These are phyloP conservation scores for Esox niger DNA, from an alignment of 2,113 vertebrate genomes.

Conservation along the genomic window DNA sequence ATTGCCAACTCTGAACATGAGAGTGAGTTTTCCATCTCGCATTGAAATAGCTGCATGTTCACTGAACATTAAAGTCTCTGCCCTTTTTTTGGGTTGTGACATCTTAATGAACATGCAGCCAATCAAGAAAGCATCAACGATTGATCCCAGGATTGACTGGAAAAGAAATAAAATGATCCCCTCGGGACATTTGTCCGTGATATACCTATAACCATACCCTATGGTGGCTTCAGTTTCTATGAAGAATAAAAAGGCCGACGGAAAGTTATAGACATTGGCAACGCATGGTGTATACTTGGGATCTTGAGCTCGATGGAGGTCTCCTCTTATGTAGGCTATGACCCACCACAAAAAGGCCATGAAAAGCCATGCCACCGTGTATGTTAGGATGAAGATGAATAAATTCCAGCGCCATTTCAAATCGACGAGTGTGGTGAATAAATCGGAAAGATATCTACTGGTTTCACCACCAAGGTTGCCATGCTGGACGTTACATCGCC, in stretches of 20 bases:
- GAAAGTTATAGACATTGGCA: slow-evolving; percentile 98
- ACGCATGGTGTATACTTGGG: slow-evolving; percentile 96
- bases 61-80: slow-evolving; percentile 98
- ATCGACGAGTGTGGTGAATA: slow-evolving; percentile 98
- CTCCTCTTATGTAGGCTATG: slow-evolving; percentile 94
- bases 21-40: slow-evolving; percentile 95
- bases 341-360: slow-evolving; percentile 99
- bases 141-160: slow-evolving; percentile 97
- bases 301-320: slow-evolving; percentile 89
- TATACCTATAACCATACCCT: slow-evolving; percentile 96
- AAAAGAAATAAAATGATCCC: slow-evolving; percentile 98
- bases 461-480: slow-evolving; percentile 97
- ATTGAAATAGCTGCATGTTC: slow-evolving; percentile 95
- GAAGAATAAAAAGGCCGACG: slow-evolving; percentile 97
- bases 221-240: slow-evolving; percentile 98
- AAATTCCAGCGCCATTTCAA: slow-evolving; percentile 99
- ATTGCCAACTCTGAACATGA: slow-evolving; percentile 98
- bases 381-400: slow-evolving; percentile 97
- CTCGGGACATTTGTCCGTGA: slow-evolving; percentile 97
- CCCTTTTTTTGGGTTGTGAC: slow-evolving; percentile 98
- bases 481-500: slow-evolving; percentile 97
- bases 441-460: slow-evolving; percentile 95
- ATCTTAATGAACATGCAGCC: slow-evolving; percentile 99
- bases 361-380: slow-evolving; percentile 98
- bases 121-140: slow-evolving; percentile 96